Evolutionary conservation across 2,797 vertebrate genomes (phyloP), one percentile per base, ranked within the genome.

Genomic region (Dermochelys coriacea): DNA sequence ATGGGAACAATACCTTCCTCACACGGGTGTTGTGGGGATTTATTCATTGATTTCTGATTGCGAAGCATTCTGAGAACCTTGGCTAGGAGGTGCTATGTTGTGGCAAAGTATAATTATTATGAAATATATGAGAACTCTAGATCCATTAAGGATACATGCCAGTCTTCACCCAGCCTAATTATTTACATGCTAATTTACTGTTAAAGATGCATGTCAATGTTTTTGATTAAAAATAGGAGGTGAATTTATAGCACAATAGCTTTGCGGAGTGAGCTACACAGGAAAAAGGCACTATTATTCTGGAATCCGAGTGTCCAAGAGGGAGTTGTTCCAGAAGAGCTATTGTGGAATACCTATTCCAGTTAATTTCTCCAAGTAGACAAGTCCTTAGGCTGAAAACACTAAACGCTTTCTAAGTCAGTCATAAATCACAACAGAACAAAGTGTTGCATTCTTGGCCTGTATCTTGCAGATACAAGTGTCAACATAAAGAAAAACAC

Each of bases 371-470:
- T 9, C 41, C 77, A 83, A 9, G 79, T 81, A 93, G 29, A 81
- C 21, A 89, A 94, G 82, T 83, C 86, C 88, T 91, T 84, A 91
- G 94, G 91, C 71, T 94, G 95, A 91, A 87, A 93, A 90, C 45
- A 93, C 87, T 64, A 90, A 94, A 84, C 1, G 1, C 49, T 84
- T 93, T 87, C 16, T 93, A 94, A 96, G 95, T 88, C 96, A 94
- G 84, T 96, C 94, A 93, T 90, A 97, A 96, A 95, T 96, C 87
- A 95, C 91, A 54, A 71, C 82, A 91, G 91, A 64, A 61, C 11
- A 86, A 9, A 7, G 2, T 49, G 52, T n/a, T 87, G 81, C 94
- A 92, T 96, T 97, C 94, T 92, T 96, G 89, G 87, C 91, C 61
- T 68, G 34, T 8, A 82, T 93, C 91, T 78, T 92, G 91, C 49